Conservation (phyloP, 2,113 vertebrate genomes). For the Nothocercus nigrocapillus region DNA sequence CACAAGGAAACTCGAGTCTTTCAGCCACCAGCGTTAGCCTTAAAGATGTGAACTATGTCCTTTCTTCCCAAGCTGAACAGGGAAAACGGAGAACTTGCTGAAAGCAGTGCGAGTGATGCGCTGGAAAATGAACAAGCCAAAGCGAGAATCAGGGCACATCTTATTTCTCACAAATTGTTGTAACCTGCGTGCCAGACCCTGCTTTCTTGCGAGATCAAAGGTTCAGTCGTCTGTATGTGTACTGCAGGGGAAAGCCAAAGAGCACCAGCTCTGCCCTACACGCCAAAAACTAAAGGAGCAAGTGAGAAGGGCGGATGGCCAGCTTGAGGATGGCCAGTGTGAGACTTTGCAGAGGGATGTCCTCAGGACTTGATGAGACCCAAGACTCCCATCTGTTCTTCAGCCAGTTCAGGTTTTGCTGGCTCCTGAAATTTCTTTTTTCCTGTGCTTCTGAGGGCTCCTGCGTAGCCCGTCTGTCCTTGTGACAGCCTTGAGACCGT, state of each 20-base stretch:
- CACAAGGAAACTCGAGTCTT: background rate
- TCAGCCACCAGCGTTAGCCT: background rate
- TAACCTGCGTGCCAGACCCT: background rate
- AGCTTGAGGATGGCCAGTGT: background rate
- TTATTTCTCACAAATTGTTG: background rate
- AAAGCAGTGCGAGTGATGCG: no score
- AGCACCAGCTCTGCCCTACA: background rate
- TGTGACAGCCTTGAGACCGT: background rate
- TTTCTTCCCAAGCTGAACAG: background rate
- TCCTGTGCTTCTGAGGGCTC: background rate
- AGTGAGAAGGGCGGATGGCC: background rate
- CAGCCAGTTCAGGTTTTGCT: background rate
- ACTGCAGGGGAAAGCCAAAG: background rate
- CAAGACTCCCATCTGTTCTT: background rate
- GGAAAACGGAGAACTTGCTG: background rate
- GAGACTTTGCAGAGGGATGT: background rate
- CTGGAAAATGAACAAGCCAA: background rate
- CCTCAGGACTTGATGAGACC: background rate
- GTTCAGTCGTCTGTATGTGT: no score
- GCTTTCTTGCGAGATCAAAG: background rate
- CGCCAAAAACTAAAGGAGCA: background rate
- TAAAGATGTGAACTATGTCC: background rate
- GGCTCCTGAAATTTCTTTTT: background rate
- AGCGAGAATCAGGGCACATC: background rate
- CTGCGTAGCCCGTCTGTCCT: background rate